phyloP scores from a whole-genome alignment of 2,797 vertebrate genomes.

The Denticeps clupeoides region DNA sequence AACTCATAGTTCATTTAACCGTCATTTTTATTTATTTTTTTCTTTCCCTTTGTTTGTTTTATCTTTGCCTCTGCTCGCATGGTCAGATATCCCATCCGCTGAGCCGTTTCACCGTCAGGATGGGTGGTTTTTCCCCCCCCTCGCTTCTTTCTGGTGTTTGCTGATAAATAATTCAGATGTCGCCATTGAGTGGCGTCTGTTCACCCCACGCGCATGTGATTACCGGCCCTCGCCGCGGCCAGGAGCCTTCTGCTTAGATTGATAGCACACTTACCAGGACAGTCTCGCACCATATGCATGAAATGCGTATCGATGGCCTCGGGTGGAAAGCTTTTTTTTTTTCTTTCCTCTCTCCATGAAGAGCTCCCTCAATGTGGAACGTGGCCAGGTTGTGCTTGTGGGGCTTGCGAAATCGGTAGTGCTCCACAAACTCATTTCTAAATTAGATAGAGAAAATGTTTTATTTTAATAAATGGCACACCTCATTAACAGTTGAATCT shows the following conservation, averaged over 20 bases:
- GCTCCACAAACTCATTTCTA: too few species aligned
- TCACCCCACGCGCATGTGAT: conserved; percentile 17
- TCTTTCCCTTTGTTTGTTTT: too few species aligned
- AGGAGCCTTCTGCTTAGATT: conserved; percentile 6
- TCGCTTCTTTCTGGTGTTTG: background rate
- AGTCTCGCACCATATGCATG: conserved; percentile 9
- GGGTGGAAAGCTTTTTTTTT: too few species aligned
- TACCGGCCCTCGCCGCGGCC: conserved; percentile 8
- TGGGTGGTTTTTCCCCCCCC: background rate
- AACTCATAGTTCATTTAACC: background rate
- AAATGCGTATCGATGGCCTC: conserved; percentile 14
- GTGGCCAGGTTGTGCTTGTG: too few species aligned
- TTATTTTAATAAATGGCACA: too few species aligned
- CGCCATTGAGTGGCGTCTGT: conserved; percentile 1
- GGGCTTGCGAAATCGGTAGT: too few species aligned
- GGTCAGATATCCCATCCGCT: background rate
- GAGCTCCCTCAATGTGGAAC: background rate
- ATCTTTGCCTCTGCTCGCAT: background rate
- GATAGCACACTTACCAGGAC: conserved; percentile 17
- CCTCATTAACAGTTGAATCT: too few species aligned
- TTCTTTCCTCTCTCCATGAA: too few species aligned
- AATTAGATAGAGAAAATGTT: too few species aligned
- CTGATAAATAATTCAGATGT: conserved; percentile 31
- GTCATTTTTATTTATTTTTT: background rate
- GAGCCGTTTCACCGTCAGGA: background rate